Evolutionary conservation across 2,113 vertebrate species (phyloP).

Genomic region (Charina bottae): DNA sequence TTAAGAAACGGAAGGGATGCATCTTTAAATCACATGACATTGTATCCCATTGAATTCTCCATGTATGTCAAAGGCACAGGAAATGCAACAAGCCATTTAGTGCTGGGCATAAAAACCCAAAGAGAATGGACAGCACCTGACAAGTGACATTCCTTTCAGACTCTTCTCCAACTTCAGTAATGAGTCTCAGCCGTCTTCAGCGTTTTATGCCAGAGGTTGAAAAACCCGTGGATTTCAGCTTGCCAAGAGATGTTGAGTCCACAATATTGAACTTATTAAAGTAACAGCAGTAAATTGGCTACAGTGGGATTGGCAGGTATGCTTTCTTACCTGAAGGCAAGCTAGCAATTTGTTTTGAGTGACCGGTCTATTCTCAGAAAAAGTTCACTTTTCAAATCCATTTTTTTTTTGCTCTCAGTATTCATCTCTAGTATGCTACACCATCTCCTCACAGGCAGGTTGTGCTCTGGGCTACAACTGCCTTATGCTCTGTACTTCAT

Average conservation of each 20-base stretch:
- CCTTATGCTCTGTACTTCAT: not conserved
- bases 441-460: slow-evolving; percentile 18
- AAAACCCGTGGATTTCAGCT: slow-evolving; percentile 21
- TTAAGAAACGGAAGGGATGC: not conserved
- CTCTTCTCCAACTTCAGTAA: slow-evolving; percentile 52
- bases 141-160: slow-evolving; percentile 45
- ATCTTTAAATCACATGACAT: not conserved
- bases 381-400: slow-evolving; percentile 61
- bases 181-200: slow-evolving; percentile 15
- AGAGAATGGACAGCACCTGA: slow-evolving; percentile 24
- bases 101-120: not conserved
- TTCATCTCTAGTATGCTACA: slow-evolving; percentile 16
- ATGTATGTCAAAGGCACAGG: not conserved
- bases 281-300: slow-evolving; percentile 75
- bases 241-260: slow-evolving; percentile 27
- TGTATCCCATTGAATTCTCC: not conserved
- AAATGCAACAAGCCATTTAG: not conserved
- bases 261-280: slow-evolving; percentile 69
- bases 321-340: slow-evolving; percentile 71
- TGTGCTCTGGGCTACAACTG: slow-evolving; percentile 47
- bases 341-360: slow-evolving; percentile 64
- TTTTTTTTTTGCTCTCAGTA: slow-evolving; percentile 42
- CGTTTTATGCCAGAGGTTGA: slow-evolving; percentile 32
- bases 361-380: slow-evolving; percentile 49
- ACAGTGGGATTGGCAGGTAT: slow-evolving; percentile 68